Evolutionary conservation across 1,140 invertebrate genomes (phyloP).

Genomic region (Myzus persicae): DNA sequence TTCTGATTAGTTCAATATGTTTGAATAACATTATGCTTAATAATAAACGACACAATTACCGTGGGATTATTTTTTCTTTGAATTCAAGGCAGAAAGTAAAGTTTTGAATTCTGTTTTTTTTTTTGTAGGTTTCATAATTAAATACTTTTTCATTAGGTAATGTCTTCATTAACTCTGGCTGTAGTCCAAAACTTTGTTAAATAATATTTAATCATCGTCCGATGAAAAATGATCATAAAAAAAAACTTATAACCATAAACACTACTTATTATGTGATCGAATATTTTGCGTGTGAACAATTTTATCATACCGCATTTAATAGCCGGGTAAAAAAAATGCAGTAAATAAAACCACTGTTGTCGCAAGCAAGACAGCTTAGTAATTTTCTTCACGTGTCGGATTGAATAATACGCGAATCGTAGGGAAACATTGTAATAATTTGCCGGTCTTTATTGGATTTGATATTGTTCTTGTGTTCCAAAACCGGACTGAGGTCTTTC

Average conservation of each 20-base stretch:
- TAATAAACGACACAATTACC: background rate
- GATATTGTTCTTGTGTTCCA: constrained; percentile 31
- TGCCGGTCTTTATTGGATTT: background rate
- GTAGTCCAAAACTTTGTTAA: background rate
- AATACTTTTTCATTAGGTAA: background rate
- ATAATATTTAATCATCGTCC: background rate
- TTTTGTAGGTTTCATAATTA: constrained; percentile 28
- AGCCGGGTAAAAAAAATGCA: background rate
- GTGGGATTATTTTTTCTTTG: constrained; percentile 38
- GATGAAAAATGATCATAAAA: background rate
- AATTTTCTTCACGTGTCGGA: background rate
- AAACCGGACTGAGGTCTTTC: background rate
- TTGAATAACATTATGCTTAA: background rate
- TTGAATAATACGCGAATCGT: background rate
- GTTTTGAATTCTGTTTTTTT: background rate
- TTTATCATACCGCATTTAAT: background rate
- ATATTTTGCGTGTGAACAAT: constrained; percentile 39
- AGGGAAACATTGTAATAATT: constrained; percentile 21
- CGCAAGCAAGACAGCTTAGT: background rate
- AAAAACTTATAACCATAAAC: background rate
- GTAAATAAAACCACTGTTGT: background rate
- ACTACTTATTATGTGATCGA: background rate
- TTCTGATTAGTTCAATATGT: background rate
- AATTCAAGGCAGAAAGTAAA: background rate
- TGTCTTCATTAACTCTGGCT: constrained; percentile 20